Evolutionary conservation across 2,888 invertebrate genomes (phyloP), one percentile per base, ranked within the genome.

Genomic region (Dasypogon diadema): DNA sequence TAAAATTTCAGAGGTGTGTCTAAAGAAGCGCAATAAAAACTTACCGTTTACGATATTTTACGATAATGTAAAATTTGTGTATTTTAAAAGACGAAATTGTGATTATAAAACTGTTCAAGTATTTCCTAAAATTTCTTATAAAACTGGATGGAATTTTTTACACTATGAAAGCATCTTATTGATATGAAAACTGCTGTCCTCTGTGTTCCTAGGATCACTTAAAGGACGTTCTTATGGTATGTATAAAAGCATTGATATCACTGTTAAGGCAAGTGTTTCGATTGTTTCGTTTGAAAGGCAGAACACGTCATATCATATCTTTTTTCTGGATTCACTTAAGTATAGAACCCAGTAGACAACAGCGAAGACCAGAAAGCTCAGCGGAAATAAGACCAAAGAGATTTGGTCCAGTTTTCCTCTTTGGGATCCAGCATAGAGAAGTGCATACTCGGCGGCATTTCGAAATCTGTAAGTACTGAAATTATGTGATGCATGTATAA

Each of bases 391-490:
- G 78, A 89, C 88, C n/a, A 90, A 87, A 5, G 90, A 90, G 78
- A 88, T 88, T 82, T 89, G 88, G 83, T 90, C 90, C 76, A 90
- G 84, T 46, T 88, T 85, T 26, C 90, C 90, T 79, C 90, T 87
- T 82, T 89, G 89, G 77, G 90, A 89, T 80, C 90, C 90, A 81
- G 90, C 90, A 81, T 89, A 90, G 84, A 90, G 87, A 37, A 90
- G 87, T 5, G 88, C 89, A 68, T 87, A 87, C 81, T 89, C 89
- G 10, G 88, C 84, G 74, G 85, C 83, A 22, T 87, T 83, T 0
- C 85, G 85, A 80, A 89, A 83, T 75, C 84, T 82, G 30, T 81
- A 78, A 78, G 77, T 42, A 46, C 46, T 65, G 34, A 79, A 77
- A 73, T 78, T 46, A 24, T 70, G 74, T 42, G 16, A 30, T 30